Percentiles rank a stretch among this genome's conserved stretches.
Evolutionary conservation across 2,797 vertebrate species (phyloP).

Genomic region (Chloroceryle amazona): DNA sequence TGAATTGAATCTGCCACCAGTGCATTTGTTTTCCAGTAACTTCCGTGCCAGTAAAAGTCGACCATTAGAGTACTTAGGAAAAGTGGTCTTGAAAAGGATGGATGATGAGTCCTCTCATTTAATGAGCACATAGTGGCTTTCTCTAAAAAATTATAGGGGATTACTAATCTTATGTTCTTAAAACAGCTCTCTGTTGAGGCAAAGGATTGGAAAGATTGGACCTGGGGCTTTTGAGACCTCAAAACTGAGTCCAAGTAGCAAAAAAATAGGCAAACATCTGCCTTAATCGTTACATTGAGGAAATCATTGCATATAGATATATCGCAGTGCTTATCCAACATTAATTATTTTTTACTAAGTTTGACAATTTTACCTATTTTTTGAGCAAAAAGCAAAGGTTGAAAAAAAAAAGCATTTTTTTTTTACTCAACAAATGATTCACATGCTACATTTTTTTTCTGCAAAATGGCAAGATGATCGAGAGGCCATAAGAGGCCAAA

Average conservation of each 20-base stretch:
- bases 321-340: not conserved
- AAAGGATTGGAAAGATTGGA: not conserved
- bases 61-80: not conserved
- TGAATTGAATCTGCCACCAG: not conserved
- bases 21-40: not conserved
- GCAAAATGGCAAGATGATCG: not conserved
- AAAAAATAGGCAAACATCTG: not conserved
- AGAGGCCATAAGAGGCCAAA: not conserved
- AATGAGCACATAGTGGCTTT: not conserved
- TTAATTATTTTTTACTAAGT: not conserved
- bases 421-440: not conserved
- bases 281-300: not conserved
- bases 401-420: not conserved
- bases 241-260: not conserved
- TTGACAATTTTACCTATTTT: not conserved
- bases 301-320: not conserved
- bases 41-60: not conserved
- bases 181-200: not conserved
- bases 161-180: not conserved
- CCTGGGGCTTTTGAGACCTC: not conserved
- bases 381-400: not conserved
- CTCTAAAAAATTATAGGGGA: not conserved
- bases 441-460: not conserved
- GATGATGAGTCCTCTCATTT: not conserved
- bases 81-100: not conserved